Evolutionary conservation across 2,888 invertebrate genomes (phyloP).

Genomic region (Melieria omissa): DNA sequence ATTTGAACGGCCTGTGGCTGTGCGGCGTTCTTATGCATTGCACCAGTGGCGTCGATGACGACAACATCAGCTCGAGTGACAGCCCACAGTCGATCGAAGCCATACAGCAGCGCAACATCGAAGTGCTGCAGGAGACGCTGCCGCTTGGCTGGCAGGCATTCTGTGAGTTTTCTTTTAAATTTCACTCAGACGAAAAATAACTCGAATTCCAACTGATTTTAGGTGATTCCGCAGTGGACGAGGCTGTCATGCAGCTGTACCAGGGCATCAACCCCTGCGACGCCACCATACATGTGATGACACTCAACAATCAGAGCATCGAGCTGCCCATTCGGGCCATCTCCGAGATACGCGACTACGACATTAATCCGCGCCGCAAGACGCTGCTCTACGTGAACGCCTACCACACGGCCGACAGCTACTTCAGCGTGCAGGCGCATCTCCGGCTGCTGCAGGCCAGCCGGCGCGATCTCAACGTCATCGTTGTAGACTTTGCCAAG

Average conservation of each 20-base stretch:
- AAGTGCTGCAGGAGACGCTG: conserved; percentile 52
- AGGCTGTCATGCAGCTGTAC: conserved; percentile 58
- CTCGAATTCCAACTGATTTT: not conserved
- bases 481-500: conserved; percentile 58
- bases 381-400: conserved; percentile 60
- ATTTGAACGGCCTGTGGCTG: not conserved
- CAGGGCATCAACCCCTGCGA: conserved; percentile 61
- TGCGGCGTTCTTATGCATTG: not conserved
- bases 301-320: conserved; percentile 57
- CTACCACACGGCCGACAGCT: conserved; percentile 55
- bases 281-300: conserved; percentile 55
- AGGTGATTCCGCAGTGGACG: conserved; percentile 61
- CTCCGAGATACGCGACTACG: conserved; percentile 58
- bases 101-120: conserved; percentile 53
- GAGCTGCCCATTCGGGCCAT: conserved; percentile 57
- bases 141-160: conserved; percentile 56
- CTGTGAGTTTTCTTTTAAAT: conserved; percentile 50
- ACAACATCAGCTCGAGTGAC: no score
- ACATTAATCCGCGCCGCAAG: conserved; percentile 53
- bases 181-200: not conserved
- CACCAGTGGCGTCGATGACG: not conserved
- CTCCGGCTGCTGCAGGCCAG: conserved; percentile 52
- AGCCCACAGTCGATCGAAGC: conserved; percentile 35
- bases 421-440: conserved; percentile 58
- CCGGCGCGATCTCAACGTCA: conserved; percentile 57